Evolutionary conservation across 2,888 invertebrate species (phyloP).

Genomic region (Polyploca ridens): DNA sequence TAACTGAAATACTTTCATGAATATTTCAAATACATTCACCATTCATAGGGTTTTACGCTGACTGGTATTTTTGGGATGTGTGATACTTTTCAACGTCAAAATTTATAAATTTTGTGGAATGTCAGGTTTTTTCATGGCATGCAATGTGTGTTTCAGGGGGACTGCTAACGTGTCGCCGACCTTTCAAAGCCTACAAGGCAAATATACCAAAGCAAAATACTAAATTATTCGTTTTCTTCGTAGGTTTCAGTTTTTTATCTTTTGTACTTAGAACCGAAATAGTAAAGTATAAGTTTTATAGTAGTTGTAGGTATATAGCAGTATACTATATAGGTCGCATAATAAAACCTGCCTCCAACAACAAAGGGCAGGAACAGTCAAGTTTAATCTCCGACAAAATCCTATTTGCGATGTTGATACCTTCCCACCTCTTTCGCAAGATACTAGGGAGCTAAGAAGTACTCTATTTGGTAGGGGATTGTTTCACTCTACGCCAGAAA

Average conservation of each 20-base stretch:
- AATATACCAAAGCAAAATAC: too few species aligned
- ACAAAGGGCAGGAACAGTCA: slow-evolving; percentile 47
- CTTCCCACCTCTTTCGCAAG: slow-evolving; percentile 18
- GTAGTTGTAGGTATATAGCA: slow-evolving; percentile 7
- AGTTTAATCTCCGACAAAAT: slow-evolving; percentile 40
- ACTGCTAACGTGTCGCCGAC: too few species aligned
- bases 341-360: slow-evolving; percentile 42
- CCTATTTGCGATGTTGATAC: slow-evolving; percentile 32
- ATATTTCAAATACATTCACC: slow-evolving; percentile 2
- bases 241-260: too few species aligned
- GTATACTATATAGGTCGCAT: slow-evolving; percentile 1
- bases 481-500: slow-evolving; percentile 26
- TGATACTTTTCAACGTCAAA: background rate
- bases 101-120: background rate
- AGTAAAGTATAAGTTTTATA: background rate
- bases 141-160: too few species aligned
- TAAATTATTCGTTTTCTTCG: too few species aligned
- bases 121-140: too few species aligned
- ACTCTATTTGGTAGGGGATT: slow-evolving; percentile 33
- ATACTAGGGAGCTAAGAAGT: slow-evolving; percentile 16
- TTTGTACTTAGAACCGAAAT: too few species aligned
- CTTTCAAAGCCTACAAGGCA: background rate
- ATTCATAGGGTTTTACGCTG: too few species aligned
- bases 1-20: background rate
- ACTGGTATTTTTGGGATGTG: background rate